These are phyloP conservation scores for Virgularia gustaviana DNA, from an alignment of 92 coral and sea anemone genomes.

Conservation along the genomic window DNA sequence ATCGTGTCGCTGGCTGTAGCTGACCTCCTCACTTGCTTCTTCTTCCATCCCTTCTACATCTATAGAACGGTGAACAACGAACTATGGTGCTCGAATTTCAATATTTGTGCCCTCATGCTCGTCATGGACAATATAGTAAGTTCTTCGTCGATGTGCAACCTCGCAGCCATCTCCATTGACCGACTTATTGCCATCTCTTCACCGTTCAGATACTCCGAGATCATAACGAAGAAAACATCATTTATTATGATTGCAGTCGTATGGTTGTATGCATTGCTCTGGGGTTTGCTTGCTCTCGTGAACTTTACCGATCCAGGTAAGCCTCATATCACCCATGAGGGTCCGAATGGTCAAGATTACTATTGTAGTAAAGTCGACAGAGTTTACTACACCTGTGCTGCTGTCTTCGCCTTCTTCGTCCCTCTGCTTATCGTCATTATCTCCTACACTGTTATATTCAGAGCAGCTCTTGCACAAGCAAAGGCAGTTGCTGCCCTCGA, in stretches of 20 bases:
- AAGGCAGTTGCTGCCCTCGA: slow-evolving; percentile 72
- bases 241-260: slow-evolving; percentile 62
- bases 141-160: slow-evolving; percentile 78
- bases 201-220: slow-evolving; percentile 69
- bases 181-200: slow-evolving; percentile 89
- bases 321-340: slow-evolving; percentile 8
- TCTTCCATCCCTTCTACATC: slow-evolving; percentile 76
- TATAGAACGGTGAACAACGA: slow-evolving; percentile 69
- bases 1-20: slow-evolving; percentile 82
- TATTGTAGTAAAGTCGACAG: slow-evolving; percentile 61
- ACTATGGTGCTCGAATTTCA: slow-evolving; percentile 71
- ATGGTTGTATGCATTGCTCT: slow-evolving; percentile 74
- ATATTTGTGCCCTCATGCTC: slow-evolving; percentile 72
- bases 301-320: slow-evolving; percentile 58
- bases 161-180: slow-evolving; percentile 85
- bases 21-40: slow-evolving; percentile 70
- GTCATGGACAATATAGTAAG: slow-evolving; percentile 67
- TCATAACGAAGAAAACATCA: slow-evolving; percentile 67
- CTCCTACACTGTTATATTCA: slow-evolving; percentile 72
- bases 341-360: not conserved
- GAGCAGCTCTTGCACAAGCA: slow-evolving; percentile 76
- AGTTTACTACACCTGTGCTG: slow-evolving; percentile 67
- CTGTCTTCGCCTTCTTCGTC: slow-evolving; percentile 63
- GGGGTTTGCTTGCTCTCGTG: slow-evolving; percentile 71
- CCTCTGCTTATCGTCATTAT: slow-evolving; percentile 71